Base-by-base conservation (phyloP, 2,113 vertebrate species). In the Tragelaphus buxtoni region DNA sequence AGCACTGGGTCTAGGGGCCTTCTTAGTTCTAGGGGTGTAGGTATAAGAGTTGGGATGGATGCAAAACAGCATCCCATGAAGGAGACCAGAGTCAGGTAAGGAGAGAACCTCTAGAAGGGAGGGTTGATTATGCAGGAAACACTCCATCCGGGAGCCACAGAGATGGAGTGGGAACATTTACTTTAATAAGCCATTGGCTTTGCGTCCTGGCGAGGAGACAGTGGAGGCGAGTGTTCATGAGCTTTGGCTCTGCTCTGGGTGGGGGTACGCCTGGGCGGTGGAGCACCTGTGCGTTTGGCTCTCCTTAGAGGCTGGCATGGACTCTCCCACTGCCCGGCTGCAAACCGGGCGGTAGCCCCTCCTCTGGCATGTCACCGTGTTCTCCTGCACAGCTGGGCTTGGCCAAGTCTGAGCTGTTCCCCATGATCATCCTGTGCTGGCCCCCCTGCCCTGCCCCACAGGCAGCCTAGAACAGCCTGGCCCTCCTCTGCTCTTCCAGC, bases 141-240 rank as follows among this genome's bases (percentile, higher is more conserved):
- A 24, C 42, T 47, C n/a, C 20, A 81, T 81, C 79, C 5, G 17
- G 42, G 30, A 56, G 35, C 35, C 81, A 39, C 0, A 24, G 26
- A 79, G 24, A 58, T 11, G 77, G 8, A 3, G 3, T 13, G 51
- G 45, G 55, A 47, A 28, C 1, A 14, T 11, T 13, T 13, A 24
- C 69, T 55, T 26, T 5, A 13, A 22, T 32, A 55, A 96, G 79
- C 55, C 42, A 4, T 16, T 26, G 47, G 55, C 69, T 95, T 32
- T 49, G 30, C 0, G 5, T 13, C 5, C 45, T 28, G 22, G 17
- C 22, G 60, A 49, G 79, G 60, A 74, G 94, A 58, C 12, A 2
- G 30, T 0, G 4, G 53, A 53, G 11, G 32, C 4, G 3, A 61
- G 49, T 1, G 3, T 74, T 28, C n/a, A 0, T 3, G 65, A 63